A percentile compares a stretch with the other conserved stretches of the same genome.
phyloP scores from a whole-genome alignment of 2,888 invertebrate genomes.

The Deilephila porcellus region DNA sequence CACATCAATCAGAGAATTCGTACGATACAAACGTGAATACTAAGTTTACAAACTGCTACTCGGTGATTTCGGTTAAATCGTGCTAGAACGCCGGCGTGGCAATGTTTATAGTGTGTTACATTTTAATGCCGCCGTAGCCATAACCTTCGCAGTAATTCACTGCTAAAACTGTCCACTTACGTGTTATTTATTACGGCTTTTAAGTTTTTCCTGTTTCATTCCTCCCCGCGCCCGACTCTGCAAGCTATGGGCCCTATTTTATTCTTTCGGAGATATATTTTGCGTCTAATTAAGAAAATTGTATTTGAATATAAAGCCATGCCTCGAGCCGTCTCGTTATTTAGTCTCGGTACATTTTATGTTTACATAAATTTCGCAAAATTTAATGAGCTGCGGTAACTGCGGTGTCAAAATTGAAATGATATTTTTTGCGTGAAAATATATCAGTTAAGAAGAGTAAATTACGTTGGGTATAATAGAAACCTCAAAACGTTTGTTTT shows the following conservation, averaged over 20 bases:
- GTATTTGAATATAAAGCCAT: conserved; percentile 71
- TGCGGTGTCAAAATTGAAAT: background rate
- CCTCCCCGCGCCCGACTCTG: conserved; percentile 42
- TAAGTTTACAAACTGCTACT: conserved; percentile 15
- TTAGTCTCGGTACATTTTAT: conserved; percentile 54
- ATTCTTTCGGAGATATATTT: conserved; percentile 69
- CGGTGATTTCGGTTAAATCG: conserved; percentile 10
- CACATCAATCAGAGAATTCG: background rate
- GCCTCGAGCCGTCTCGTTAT: conserved; percentile 56
- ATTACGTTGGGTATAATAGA: background rate
- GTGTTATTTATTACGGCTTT: conserved; percentile 50
- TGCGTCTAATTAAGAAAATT: conserved; percentile 72
- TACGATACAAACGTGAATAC: background rate
- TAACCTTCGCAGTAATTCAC: conserved; percentile 42
- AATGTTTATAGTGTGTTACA: conserved; percentile 39
- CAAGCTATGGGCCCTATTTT: conserved; percentile 58
- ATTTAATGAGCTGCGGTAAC: conserved; percentile 13
- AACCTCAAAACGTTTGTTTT: too few species aligned
- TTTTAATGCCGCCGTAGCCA: conserved; percentile 41
- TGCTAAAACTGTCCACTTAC: conserved; percentile 47
- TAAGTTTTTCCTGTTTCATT: conserved; percentile 41
- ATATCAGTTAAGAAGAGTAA: background rate
- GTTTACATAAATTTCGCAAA: conserved; percentile 47
- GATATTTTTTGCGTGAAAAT: background rate
- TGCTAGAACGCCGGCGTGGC: conserved; percentile 11